Base-by-base conservation (phyloP, 1,140 invertebrate species). In the Anoplolepis gracilipes region DNA sequence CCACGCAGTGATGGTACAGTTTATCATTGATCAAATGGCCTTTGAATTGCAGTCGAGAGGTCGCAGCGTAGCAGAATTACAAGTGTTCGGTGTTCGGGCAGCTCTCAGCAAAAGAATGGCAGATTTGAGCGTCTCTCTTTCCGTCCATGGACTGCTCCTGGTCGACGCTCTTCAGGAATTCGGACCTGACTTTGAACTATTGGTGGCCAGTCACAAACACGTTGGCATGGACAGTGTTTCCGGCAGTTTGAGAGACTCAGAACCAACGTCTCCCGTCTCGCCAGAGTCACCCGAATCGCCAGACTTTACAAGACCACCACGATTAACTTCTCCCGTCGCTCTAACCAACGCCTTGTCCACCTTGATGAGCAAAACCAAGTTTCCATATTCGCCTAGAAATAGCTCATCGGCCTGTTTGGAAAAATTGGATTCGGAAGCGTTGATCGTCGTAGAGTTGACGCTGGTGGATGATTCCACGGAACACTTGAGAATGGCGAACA, bases 111-210 rank as follows among this genome's bases (percentile, higher is more conserved):
- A 97, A 94, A 94, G 97, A 72, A 96, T 96, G 0, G 95, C 96
- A 42, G 97, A 98, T 93, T 96, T 97, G 0, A 97, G 96, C 82
- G 94, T 98, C 11, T 97, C 97, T 0, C 96, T 99, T 55, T 98
- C 98, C 46, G 98, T 99, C 13, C 98, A 99, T 94, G 98, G 98
- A 87, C 95, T 99, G 67, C 95, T 99, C 11, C 93, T 99, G 11
- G 98, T 99, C 0, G 99, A 99, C 95, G 98, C 98, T 61, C 95
- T 99, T 87, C 99, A 99, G 94, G 98, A 98, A 10, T 99, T 98
- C 95, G 98, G 99, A 0, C 97, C 97, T 2, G 98, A 99, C 95
- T 99, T 99, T 96, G 98, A 99, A 93, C 94, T 99, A 8, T 95
- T 99, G 1, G 97, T 99, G 13, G 98, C 98, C 11, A 99, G 98